Evolutionary conservation across 2,888 invertebrate species (phyloP).

Genomic region (Osedax frankpressi): DNA sequence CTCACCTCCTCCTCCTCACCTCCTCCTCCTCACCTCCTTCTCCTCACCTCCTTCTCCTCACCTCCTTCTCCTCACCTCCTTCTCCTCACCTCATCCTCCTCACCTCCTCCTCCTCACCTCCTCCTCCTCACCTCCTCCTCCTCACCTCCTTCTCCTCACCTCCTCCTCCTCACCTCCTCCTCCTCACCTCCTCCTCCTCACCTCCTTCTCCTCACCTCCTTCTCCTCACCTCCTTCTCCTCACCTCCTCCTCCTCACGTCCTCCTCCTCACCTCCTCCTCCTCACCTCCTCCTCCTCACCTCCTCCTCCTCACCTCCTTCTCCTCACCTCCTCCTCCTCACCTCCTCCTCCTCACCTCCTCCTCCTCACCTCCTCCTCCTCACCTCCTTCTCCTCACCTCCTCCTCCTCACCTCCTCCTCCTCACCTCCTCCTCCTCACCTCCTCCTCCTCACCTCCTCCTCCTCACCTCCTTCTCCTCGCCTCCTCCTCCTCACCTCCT

Average conservation of each 20-base stretch:
- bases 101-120: not conserved
- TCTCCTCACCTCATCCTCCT: no score
- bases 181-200: no score
- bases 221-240: not conserved
- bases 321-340: not conserved
- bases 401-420: no score
- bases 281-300: not conserved
- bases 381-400: not conserved
- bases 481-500: not conserved
- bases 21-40: not conserved
- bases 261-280: no score
- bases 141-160: not conserved
- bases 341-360: not conserved
- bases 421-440: no score
- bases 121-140: not conserved
- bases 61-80: not conserved
- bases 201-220: not conserved
- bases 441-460: not conserved
- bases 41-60: not conserved
- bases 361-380: not conserved
- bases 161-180: no score
- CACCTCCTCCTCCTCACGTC: not conserved
- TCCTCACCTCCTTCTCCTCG: no score
- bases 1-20: not conserved
- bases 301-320: not conserved